A percentile compares a stretch with the other conserved stretches of the same genome.
Evolutionary conservation across 2,113 vertebrate species (phyloP).

Genomic region (sheep (Ovis aries)): ARS-UI_Ramb_v3.0 NC_056057.1:91170501-91171000

Average conservation of each 20-base stretch:
- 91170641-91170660: neutral
- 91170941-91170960: neutral
- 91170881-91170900: neutral
- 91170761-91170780: neutral
- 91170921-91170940: neutral
- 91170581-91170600: neutral
- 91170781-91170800: neutral
- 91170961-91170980: neutral
- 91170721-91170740: neutral
- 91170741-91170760: neutral
- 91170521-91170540: neutral
- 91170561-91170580: neutral
- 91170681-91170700: neutral
- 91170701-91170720: neutral
- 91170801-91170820: neutral
- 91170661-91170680: neutral
- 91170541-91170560: neutral
- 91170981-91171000: neutral
- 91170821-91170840: neutral
- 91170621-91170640: neutral
- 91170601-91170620: neutral
- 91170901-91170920: neutral
- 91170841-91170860: neutral
- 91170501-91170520: neutral
- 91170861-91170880: neutral